These are phyloP conservation scores for Lingula anatina DNA, from an alignment of 2,888 invertebrate species.

Conservation along the genomic window DNA sequence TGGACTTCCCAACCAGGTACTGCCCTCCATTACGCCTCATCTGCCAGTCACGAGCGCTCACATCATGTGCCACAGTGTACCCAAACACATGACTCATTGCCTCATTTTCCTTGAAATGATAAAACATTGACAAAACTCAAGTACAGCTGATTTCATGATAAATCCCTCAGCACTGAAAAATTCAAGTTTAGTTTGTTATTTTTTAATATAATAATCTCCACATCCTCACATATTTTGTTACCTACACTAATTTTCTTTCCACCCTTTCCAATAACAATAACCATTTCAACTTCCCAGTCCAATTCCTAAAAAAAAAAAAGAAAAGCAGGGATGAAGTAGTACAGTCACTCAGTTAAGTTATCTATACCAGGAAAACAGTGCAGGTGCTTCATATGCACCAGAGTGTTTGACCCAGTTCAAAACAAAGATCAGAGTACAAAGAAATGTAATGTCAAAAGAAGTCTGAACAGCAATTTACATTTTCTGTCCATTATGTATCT, in stretches of 20 bases:
- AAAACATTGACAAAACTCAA: not conserved
- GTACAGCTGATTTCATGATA: not conserved
- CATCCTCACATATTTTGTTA: too few relatives aligned
- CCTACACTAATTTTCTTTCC: constrained; percentile 61
- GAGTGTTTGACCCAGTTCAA: too few relatives aligned
- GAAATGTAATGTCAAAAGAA: too few relatives aligned
- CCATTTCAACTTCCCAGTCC: constrained; percentile 72
- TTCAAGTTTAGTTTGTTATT: too few relatives aligned
- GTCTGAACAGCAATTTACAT: too few relatives aligned
- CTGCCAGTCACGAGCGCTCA: constrained; percentile 84
- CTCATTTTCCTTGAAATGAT: constrained; percentile 56
- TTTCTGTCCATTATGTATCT: too few relatives aligned
- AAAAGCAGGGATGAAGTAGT: too few relatives aligned
- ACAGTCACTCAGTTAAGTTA: too few relatives aligned
- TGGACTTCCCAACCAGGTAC: constrained; percentile 68
- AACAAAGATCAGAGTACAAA: too few relatives aligned
- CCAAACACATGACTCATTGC: constrained; percentile 76
- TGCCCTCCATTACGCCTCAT: constrained; percentile 74
- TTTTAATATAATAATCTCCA: too few relatives aligned
- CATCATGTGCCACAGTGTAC: constrained; percentile 82
- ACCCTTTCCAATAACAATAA: constrained; percentile 74
- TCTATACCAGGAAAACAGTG: too few relatives aligned
- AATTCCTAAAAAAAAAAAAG: constrained; percentile 55
- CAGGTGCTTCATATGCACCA: too few relatives aligned
- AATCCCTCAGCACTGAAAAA: not conserved